Percentiles rank a stretch among this genome's conserved stretches.
Evolutionary conservation across 2,113 vertebrate species (phyloP).

Genomic region (Leuciscus idus): DNA sequence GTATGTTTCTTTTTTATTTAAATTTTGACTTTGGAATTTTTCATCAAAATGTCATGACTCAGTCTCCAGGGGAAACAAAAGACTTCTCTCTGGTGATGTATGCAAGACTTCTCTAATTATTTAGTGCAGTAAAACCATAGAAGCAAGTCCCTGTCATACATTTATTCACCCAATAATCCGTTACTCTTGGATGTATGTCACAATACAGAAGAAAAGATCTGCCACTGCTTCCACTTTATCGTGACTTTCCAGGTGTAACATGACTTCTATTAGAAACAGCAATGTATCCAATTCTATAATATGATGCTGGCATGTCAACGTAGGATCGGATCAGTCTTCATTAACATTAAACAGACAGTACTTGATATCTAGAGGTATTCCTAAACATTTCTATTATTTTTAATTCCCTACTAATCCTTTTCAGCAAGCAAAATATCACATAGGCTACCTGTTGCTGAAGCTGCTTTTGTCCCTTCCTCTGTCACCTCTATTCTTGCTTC

Average conservation of each 20-base stretch:
- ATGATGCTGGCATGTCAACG: not conserved
- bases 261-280: not conserved
- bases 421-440: not conserved
- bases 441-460: slow-evolving; percentile 86
- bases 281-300: not conserved
- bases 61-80: too few species aligned
- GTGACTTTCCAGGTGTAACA: not conserved
- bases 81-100: too few species aligned
- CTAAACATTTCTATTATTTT: not conserved
- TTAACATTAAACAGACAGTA: not conserved
- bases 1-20: too few species aligned
- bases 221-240: too few species aligned
- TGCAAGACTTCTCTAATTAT: too few species aligned
- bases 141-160: too few species aligned
- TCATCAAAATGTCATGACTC: too few species aligned
- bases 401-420: not conserved
- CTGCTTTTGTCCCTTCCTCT: slow-evolving; percentile 85
- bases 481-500: slow-evolving; percentile 85
- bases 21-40: too few species aligned
- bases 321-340: not conserved
- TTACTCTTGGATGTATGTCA: too few species aligned
- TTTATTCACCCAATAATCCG: too few species aligned
- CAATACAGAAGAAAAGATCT: too few species aligned
- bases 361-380: not conserved
- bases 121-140: too few species aligned